Evolutionary conservation across 2,797 vertebrate genomes (phyloP), one percentile per base, ranked within the genome.

Genomic region (Enteromius viviparus): DNA sequence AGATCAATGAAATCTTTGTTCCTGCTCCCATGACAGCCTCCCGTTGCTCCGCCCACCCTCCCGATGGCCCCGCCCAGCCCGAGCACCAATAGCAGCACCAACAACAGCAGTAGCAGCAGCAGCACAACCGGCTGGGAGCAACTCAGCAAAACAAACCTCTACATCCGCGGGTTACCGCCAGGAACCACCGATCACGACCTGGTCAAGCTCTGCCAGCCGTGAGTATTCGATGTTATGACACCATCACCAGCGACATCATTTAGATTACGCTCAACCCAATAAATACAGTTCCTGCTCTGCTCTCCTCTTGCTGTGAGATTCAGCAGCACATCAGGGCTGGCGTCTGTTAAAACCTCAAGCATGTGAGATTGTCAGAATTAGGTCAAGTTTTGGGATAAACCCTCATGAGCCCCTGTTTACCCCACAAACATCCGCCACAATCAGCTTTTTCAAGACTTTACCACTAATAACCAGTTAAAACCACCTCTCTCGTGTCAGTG

Each of bases 21-120:
- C 88, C 89, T 87, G 74, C 47, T 34, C 90, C 76, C 87, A 88
- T 83, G 40, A 19, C 92, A 95, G 94, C 94, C 94, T 92, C 94
- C 93, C 90, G 96, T 96, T 94, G 96, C 96, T 89, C 96, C 96
- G 87, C 95, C 97, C 92, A 93, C 93, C 76, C 98, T 97, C 90
- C 98, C 97, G 89, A 99, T 99, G 98, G 98, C 98, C 94, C 97
- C 98, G 86, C 97, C 97, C 93, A 99, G 98, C 92, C 98, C 98
- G 89, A 97, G 97, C 90, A 96, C 95, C 90, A 96, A 95, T 93
- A 95, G 94, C 95, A 96, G 95, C 93, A 96, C 95, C 89, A 95
- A 96, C 93, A 96, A 95, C 92, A 96, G 95, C 92, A 98, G 97
- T 92, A 98, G 97, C 95, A 98, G 94, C 91, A 95, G 94, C 93